A percentile compares a stretch with the other conserved stretches of the same genome.
Conservation (phyloP, 2,888 invertebrate species). For the Leistus spinibarbis region DNA sequence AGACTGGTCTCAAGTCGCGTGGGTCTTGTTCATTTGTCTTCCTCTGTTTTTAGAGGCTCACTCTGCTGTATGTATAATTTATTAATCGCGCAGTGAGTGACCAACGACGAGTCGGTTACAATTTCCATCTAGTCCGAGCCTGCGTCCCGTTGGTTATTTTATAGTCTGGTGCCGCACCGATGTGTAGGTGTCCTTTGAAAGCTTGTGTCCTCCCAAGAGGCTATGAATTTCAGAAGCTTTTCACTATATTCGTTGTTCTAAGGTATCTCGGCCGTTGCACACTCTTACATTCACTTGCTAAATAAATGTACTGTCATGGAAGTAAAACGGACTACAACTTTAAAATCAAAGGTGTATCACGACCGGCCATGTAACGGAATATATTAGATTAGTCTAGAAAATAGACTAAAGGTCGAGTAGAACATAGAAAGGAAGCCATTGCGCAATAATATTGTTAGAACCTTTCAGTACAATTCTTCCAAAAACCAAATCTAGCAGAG, state of each 20-base stretch:
- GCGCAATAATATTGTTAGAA: no score
- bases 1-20: no score
- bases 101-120: no score
- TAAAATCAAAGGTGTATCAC: background rate
- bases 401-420: no score
- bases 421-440: no score
- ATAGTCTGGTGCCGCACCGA: background rate
- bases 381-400: no score
- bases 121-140: background rate
- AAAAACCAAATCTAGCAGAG: no score
- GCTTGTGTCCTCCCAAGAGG: background rate
- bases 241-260: background rate
- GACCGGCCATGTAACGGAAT: background rate
- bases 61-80: background rate
- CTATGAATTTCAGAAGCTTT: slow-evolving; percentile 8
- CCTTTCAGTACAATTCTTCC: no score
- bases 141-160: background rate
- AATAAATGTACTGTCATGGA: background rate
- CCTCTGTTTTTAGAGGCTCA: background rate
- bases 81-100: background rate
- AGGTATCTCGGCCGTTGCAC: background rate
- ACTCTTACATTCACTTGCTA: background rate
- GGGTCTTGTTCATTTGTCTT: background rate
- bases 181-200: slow-evolving; percentile 1
- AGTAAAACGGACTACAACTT: background rate